phyloP scores from a whole-genome alignment of 2,888 invertebrate genomes.

The Siphonodentalium dalli region DNA sequence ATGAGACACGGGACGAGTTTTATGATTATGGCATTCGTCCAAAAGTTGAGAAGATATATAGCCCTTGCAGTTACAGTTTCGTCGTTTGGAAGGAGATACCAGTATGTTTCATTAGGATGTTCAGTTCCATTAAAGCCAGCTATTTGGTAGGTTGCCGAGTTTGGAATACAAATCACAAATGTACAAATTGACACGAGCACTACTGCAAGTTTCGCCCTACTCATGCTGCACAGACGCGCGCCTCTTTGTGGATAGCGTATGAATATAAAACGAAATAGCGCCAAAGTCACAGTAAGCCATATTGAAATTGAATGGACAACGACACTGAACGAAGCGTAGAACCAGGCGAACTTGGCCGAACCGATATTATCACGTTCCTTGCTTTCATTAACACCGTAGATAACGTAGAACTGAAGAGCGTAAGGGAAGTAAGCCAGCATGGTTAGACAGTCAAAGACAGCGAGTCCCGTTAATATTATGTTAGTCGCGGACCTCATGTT shows the following conservation, averaged over 20 bases:
- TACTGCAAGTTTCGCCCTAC: slow-evolving; percentile 83
- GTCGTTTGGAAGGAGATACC: slow-evolving; percentile 69
- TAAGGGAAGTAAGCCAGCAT: slow-evolving; percentile 91
- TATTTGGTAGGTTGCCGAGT: slow-evolving; percentile 69
- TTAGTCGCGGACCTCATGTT: slow-evolving; percentile 92
- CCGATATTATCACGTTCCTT: slow-evolving; percentile 53
- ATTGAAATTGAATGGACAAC: slow-evolving; percentile 90
- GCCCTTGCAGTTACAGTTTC: slow-evolving; percentile 42
- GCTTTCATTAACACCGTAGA: slow-evolving; percentile 40
- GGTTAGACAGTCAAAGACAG: slow-evolving; percentile 89
- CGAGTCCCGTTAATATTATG: slow-evolving; percentile 83
- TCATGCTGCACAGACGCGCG: slow-evolving; percentile 82
- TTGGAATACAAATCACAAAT: slow-evolving; percentile 59
- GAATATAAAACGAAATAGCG: slow-evolving; percentile 81
- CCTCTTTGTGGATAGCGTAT: slow-evolving; percentile 75
- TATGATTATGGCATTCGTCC: slow-evolving; percentile 91
- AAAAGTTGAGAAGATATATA: slow-evolving; percentile 76
- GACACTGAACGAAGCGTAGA: slow-evolving; percentile 90
- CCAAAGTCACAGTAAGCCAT: slow-evolving; percentile 90
- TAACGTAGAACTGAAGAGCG: slow-evolving; percentile 69
- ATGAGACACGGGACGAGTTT: slow-evolving; percentile 90
- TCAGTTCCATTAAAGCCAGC: slow-evolving; percentile 2
- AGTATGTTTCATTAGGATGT: slow-evolving; percentile 30
- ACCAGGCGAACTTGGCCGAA: slow-evolving; percentile 66
- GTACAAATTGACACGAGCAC: slow-evolving; percentile 65